These are phyloP conservation scores for Grus americana DNA, from an alignment of 2,113 vertebrate species.

Conservation along the genomic window DNA sequence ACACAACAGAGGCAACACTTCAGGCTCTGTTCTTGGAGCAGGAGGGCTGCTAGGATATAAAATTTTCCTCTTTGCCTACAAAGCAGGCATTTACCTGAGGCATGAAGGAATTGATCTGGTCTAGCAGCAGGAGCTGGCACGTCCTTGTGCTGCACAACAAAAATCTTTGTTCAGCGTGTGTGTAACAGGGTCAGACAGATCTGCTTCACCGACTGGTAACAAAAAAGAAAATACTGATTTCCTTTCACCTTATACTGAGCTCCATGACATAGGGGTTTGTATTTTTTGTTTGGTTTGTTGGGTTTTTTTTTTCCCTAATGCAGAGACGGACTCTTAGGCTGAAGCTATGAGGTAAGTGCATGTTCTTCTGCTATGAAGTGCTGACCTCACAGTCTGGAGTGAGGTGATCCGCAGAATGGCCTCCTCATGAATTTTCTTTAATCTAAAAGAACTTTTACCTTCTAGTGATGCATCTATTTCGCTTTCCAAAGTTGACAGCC, in stretches of 20 bases:
- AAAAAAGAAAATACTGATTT: neutral
- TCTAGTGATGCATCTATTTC: neutral
- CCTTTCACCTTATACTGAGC: neutral
- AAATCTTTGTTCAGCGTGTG: neutral
- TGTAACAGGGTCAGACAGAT: neutral
- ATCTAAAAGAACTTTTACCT: neutral
- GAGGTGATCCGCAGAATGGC: neutral
- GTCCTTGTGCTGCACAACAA: neutral
- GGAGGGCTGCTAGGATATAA: neutral
- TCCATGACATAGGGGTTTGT: neutral
- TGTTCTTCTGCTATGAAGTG: neutral
- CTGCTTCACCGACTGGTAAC: neutral
- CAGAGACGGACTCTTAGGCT: neutral
- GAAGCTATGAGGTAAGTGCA: neutral
- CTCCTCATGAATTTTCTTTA: neutral
- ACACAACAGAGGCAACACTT: neutral
- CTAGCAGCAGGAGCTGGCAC: neutral
- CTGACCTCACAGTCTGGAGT: neutral
- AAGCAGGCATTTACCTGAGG: neutral
- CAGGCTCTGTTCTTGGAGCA: neutral
- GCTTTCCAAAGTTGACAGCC: neutral
- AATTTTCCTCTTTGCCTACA: neutral
- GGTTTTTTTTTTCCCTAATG: neutral
- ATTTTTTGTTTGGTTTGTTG: neutral
- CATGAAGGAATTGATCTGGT: neutral